Evolutionary conservation across 2,113 vertebrate species (phyloP), one percentile per base, ranked within the genome.

Genomic region (Saguinus midas): DNA sequence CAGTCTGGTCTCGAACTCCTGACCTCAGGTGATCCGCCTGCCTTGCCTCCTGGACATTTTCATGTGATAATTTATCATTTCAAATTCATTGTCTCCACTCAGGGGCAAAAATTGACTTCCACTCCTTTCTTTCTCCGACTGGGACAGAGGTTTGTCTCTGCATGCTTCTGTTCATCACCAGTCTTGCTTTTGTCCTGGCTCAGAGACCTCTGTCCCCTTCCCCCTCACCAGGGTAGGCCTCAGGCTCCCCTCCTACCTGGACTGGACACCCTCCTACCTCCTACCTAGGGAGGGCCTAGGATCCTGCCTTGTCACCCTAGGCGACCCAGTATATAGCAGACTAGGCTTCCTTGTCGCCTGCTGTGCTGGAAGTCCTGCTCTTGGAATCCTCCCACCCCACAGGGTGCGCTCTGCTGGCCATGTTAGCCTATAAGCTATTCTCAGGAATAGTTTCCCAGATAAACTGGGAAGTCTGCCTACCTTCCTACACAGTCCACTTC

Each of bases 221-320:
- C 37, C 83, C 40, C 79, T 37, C 55, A 29, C 52, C n/a, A 37
- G 61, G 10, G 3, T 1, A 2, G 2, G n/a, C n/a, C 68, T 7
- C 6, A 4, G 58, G 27, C 61, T 64, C 16, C 75, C 61, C 23
- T 40, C 35, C 18, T 64, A 1, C 55, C 55, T 25, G n/a, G 52
- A 6, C 55, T 25, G 40, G 52, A 8, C 70, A 86, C 25, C 37
- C 37, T 40, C 37, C 37, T 40, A 40, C 37, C 37, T 40, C 37
- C 37, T 40, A 40, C 37, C 37, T 40, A 29, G 20, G 3, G 14
- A 40, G 79, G n/a, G 10, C 48, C 55, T 1, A n/a, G 45, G 21
- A 3, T 50, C 57, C 40, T 52, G 45, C 35, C 55, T 52, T 0
- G 0, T 14, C 21, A 23, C 48, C 45, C 75, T 0, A 0, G 13